Evolutionary conservation across 1,140 invertebrate species (phyloP).

Genomic region (Nebria ingens): DNA sequence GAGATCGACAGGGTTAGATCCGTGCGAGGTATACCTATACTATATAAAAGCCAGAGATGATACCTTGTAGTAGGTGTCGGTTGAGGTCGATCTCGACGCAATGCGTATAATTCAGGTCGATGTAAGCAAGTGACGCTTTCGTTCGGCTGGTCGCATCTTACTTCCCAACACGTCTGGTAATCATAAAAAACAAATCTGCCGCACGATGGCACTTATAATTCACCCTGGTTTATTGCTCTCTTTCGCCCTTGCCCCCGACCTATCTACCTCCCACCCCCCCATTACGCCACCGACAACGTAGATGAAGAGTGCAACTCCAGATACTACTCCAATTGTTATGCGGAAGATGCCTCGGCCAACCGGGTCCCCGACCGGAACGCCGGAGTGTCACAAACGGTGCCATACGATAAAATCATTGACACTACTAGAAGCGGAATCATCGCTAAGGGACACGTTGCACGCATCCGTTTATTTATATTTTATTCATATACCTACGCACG

Average conservation of each 20-base stretch:
- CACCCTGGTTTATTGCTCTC: background rate
- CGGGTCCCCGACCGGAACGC: too few species aligned
- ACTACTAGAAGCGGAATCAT: too few species aligned
- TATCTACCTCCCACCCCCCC: background rate
- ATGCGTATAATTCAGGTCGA: background rate
- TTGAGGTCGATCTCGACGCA: background rate
- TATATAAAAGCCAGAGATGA: too few species aligned
- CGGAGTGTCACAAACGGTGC: background rate
- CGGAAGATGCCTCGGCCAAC: background rate
- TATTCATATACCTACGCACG: too few species aligned
- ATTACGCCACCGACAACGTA: background rate
- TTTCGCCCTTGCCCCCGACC: background rate
- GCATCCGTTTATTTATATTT: too few species aligned
- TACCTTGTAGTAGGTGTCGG: too few species aligned
- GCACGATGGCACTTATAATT: background rate
- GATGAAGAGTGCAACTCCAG: background rate
- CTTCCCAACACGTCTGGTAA: background rate
- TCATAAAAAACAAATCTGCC: background rate
- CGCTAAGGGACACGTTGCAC: background rate
- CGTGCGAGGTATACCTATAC: too few species aligned
- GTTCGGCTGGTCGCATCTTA: background rate
- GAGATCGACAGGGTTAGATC: too few species aligned
- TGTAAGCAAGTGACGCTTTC: background rate
- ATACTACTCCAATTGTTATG: background rate
- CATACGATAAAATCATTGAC: background rate